Percentiles rank a stretch among this genome's conserved stretches.
Conservation (phyloP, 2,797 vertebrate species). For the Lepidocolaptes lacrymiger region DNA sequence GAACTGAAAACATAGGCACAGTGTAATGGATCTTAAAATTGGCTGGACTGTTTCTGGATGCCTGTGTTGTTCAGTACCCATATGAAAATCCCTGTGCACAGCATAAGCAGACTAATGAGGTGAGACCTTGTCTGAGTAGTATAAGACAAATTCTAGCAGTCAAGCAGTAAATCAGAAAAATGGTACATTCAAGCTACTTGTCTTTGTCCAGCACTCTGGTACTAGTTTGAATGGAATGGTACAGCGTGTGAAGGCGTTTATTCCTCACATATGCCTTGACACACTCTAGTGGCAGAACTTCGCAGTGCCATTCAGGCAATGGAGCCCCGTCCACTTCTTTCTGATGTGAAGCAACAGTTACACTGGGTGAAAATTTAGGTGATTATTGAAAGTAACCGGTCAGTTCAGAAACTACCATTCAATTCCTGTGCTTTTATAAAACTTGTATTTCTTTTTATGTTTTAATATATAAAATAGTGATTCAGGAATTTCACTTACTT, state of each 20-base stretch:
- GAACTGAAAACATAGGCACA: slow-evolving; percentile 52
- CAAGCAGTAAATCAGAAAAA: not conserved
- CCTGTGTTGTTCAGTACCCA: not conserved
- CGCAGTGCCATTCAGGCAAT: not conserved
- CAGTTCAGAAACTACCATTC: not conserved
- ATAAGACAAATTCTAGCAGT: not conserved
- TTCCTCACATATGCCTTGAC: slow-evolving; percentile 19
- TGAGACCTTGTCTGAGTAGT: not conserved
- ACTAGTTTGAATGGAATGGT: not conserved
- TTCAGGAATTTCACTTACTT: not conserved
- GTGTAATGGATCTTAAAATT: slow-evolving; percentile 57
- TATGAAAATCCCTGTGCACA: not conserved
- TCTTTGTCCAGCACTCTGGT: not conserved
- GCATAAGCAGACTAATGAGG: not conserved
- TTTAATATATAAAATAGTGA: not conserved
- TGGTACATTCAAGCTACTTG: not conserved
- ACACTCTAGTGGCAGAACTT: slow-evolving; percentile 70
- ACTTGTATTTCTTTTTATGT: not conserved
- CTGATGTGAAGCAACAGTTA: not conserved
- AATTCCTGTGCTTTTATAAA: not conserved
- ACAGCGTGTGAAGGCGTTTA: not conserved
- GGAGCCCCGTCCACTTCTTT: not conserved
- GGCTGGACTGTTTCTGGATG: slow-evolving; percentile 41
- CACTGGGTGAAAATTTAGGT: not conserved
- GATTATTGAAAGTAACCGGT: not conserved